Evolutionary conservation across 2,113 vertebrate species (phyloP).

Genomic region (Tricholaema leucomelas): DNA sequence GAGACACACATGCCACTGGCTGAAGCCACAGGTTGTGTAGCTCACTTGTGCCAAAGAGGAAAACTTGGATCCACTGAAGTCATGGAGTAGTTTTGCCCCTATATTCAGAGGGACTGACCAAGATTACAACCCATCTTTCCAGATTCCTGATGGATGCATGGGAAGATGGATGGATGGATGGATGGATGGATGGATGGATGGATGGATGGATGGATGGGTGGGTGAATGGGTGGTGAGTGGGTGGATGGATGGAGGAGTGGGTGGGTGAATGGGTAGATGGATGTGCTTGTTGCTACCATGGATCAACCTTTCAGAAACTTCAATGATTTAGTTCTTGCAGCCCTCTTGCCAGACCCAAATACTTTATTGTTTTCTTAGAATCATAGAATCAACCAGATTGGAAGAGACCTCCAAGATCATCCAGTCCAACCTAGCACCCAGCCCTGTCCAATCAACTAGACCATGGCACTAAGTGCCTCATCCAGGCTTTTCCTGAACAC

Average conservation of each 20-base stretch:
- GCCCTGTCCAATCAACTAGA: too few species aligned
- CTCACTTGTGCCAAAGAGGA: neutral
- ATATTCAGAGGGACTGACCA: neutral
- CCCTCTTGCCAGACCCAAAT: neutral
- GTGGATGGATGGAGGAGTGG: too few species aligned
- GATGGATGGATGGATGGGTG: too few species aligned
- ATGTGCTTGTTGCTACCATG: fast-evolving
- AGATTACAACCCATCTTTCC: neutral
- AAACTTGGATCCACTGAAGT: neutral
- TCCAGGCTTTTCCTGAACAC: too few species aligned
- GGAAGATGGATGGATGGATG: neutral
- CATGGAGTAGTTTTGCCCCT: neutral
- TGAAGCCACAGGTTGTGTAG: neutral
- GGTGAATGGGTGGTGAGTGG: too few species aligned
- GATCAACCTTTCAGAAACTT: neutral
- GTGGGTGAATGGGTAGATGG: too few species aligned
- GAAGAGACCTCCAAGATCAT: too few species aligned
- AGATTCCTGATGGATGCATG: neutral
- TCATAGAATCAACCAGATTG: too few species aligned
- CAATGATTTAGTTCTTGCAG: neutral
- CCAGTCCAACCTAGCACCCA: too few species aligned
- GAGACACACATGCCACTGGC: too few species aligned
- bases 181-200: neutral
- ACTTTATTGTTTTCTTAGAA: too few species aligned
- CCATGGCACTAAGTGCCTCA: too few species aligned